Base-by-base conservation (phyloP, 2,888 invertebrate species). In the Athalia cordata region DNA sequence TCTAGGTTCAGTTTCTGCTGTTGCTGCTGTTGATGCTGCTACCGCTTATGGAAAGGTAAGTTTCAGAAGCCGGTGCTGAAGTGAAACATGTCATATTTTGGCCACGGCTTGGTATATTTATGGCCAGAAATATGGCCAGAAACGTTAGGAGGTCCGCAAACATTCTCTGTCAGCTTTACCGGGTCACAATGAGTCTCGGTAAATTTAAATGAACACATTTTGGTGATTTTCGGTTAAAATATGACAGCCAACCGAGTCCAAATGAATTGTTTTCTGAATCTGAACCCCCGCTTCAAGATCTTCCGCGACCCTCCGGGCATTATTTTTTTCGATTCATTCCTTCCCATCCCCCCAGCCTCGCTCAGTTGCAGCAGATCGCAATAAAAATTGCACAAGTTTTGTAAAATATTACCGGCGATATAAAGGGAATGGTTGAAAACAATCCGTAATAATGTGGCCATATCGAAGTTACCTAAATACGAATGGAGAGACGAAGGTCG, bases 71-170 rank as follows among this genome's bases (percentile, higher is more conserved):
- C 47, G 50, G 13, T 45, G 3, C 45, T 15, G 43, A 55, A 45
- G 72, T 67, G 80, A 78, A 77, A 83, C 83, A 86, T 85, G 86
- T 87, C 87, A 87, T 88, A 88, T 87, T 86, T 85, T 89, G 89
- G 85, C 88, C 89, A 87, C 87, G 82, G 84, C 80, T 80, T 81
- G 84, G 84, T 86, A 87, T 87, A 89, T 89, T 89, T 88, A 88
- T 86, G 86, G 85, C 85, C 86, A 87, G 81, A 86, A 88, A 87
- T 88, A 89, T 88, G 89, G 85, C 83, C 87, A 87, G 84, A 86
- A 86, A 86, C 87, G 85, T 89, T 88, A 88, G 88, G 87, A 86
- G 86, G 85, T 88, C 87, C 82, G 82, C 84, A 87, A 88, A 88
- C 86, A 85, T 77, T 77, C 62, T 62, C 52, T 75, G 75, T 62